These are phyloP conservation scores for Gracilinanus agilis DNA, from an alignment of 2,113 vertebrate species.

Conservation along the genomic window DNA sequence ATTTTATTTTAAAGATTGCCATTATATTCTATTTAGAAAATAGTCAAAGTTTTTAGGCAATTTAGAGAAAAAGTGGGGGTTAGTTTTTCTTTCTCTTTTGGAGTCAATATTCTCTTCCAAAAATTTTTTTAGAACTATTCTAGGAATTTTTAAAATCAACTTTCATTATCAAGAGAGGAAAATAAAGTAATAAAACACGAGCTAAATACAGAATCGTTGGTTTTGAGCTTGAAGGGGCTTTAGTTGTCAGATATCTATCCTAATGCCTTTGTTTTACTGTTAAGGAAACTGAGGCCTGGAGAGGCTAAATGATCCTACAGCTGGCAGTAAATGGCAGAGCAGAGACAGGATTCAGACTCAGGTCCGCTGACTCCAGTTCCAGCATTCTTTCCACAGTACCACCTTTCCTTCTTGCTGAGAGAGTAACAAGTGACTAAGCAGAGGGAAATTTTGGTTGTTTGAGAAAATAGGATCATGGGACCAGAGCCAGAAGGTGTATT, in stretches of 20 bases:
- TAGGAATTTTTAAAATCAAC: neutral
- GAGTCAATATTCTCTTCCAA: neutral
- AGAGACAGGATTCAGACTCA: neutral
- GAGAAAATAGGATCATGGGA: neutral
- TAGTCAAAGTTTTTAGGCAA: neutral
- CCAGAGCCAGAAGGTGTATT: neutral
- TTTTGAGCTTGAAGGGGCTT: neutral
- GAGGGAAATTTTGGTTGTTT: neutral
- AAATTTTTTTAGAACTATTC: neutral
- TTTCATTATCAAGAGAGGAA: neutral
- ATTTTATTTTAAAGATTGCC: neutral
- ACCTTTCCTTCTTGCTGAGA: neutral
- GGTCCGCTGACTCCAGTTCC: neutral
- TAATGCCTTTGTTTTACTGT: neutral
- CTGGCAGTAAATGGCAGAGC: neutral
- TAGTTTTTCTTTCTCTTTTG: neutral
- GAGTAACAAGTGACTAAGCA: neutral
- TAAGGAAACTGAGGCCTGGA: neutral
- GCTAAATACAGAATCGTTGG: neutral
- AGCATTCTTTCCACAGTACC: neutral
- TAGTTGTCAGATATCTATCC: neutral
- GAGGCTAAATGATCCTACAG: neutral
- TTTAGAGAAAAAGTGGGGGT: neutral
- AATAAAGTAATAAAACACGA: neutral
- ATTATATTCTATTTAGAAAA: neutral